These are phyloP conservation scores for Caenorhabditis sp. DNA, from an alignment of 2,888 invertebrate species.

Conservation along the genomic window DNA sequence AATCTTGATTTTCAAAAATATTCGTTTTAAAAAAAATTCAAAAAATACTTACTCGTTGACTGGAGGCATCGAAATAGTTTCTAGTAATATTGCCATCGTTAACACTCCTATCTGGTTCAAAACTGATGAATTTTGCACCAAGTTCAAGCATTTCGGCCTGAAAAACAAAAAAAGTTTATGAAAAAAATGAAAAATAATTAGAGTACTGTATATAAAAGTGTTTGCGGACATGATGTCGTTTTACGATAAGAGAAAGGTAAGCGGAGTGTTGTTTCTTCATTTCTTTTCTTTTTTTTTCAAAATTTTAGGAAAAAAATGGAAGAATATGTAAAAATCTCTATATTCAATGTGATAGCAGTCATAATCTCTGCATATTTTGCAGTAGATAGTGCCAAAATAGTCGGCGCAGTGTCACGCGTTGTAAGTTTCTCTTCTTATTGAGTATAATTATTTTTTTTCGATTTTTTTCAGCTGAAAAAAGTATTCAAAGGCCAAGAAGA, in stretches of 20 bases:
- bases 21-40: neutral
- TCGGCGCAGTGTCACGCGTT: slow-evolving; percentile 2
- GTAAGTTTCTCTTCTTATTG: slow-evolving; percentile 9
- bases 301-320: neutral
- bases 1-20: slow-evolving; percentile 33
- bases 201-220: neutral
- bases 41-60: slow-evolving; percentile 16
- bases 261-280: neutral
- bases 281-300: neutral
- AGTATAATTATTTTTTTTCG: too few species aligned
- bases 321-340: slow-evolving; percentile 16
- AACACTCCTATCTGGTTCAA: slow-evolving; percentile 78
- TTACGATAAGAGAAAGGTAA: neutral
- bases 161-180: slow-evolving; percentile 1
- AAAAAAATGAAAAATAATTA: neutral
- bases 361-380: slow-evolving; percentile 34
- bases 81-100: slow-evolving; percentile 38
- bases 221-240: neutral
- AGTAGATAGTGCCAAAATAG: slow-evolving; percentile 20
- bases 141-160: slow-evolving; percentile 48
- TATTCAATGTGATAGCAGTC: slow-evolving; percentile 26
- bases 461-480: slow-evolving; percentile 20
- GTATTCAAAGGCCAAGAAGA: slow-evolving; percentile 1
- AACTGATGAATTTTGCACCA: slow-evolving; percentile 76
- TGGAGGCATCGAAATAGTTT: slow-evolving; percentile 39